A percentile compares a stretch with the other conserved stretches of the same genome.
These are phyloP conservation scores for Lontra canadensis DNA, from an alignment of 2,113 vertebrate genomes.

Conservation along the genomic window DNA sequence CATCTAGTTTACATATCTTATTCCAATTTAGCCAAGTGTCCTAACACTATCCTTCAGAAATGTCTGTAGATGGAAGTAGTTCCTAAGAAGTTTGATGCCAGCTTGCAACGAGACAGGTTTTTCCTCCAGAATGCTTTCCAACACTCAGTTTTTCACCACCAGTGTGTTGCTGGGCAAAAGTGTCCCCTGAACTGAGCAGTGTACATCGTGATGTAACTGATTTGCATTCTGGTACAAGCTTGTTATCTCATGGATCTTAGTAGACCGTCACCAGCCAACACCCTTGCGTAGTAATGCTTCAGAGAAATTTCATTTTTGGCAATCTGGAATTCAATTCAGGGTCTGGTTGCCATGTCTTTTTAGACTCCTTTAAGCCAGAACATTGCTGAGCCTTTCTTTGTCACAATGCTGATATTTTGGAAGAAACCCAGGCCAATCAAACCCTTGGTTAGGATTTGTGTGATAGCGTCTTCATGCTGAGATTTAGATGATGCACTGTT, in stretches of 20 bases:
- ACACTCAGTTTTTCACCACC: neutral
- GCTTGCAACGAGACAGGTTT: neutral
- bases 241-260: neutral
- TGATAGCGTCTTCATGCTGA: neutral
- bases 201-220: neutral
- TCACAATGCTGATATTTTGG: neutral
- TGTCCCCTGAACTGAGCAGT: neutral
- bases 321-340: neutral
- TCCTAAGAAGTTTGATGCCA: neutral
- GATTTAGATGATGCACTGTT: neutral
- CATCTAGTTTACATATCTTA: neutral
- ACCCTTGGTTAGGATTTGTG: neutral
- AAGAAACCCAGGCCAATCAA: neutral
- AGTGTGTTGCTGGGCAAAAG: neutral
- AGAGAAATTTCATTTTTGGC: neutral
- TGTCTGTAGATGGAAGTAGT: neutral
- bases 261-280: neutral
- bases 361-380: neutral
- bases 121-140: neutral
- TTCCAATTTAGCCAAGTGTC: neutral
- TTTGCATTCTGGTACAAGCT: neutral
- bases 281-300: neutral
- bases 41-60: neutral
- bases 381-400: constrained; percentile 5
- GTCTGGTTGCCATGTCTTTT: neutral